Conservation (phyloP, 1,140 invertebrate genomes). For the Aphaenogaster ashmeadi region DNA sequence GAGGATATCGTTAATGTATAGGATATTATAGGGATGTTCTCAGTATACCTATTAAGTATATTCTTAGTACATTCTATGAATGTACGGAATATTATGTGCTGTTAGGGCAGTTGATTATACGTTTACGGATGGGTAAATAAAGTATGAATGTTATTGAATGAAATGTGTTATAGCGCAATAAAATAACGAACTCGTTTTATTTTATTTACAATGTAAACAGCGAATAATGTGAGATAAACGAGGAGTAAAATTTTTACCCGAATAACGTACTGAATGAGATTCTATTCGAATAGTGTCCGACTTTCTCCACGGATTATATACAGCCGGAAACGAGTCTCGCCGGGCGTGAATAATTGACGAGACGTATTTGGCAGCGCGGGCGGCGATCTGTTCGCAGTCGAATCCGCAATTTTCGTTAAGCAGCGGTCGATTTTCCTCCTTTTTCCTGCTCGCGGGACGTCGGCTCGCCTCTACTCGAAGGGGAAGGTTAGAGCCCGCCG, state of each 20-base stretch:
- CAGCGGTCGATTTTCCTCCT: constrained; percentile 80
- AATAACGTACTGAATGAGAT: not conserved
- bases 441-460: constrained; percentile 29
- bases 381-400: constrained; percentile 70
- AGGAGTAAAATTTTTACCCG: not conserved
- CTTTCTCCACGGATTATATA: not conserved
- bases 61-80: too few relatives aligned
- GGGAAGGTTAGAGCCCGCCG: not conserved
- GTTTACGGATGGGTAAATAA: not conserved
- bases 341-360: constrained; percentile 76
- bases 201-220: constrained; percentile 1
- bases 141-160: not conserved
- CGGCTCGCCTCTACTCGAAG: constrained; percentile 67
- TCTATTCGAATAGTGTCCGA: constrained; percentile 3
- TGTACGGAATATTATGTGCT: too few relatives aligned
- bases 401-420: constrained; percentile 84
- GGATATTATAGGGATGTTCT: too few relatives aligned
- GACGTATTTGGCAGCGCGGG: constrained; percentile 3
- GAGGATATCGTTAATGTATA: too few relatives aligned
- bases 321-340: constrained; percentile 12
- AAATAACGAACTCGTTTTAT: not conserved
- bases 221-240: constrained; percentile 34
- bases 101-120: not conserved
- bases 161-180: not conserved
- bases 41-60: too few relatives aligned